Conservation (phyloP, 2,888 invertebrate genomes). For the Megastigmus dorsalis region DNA sequence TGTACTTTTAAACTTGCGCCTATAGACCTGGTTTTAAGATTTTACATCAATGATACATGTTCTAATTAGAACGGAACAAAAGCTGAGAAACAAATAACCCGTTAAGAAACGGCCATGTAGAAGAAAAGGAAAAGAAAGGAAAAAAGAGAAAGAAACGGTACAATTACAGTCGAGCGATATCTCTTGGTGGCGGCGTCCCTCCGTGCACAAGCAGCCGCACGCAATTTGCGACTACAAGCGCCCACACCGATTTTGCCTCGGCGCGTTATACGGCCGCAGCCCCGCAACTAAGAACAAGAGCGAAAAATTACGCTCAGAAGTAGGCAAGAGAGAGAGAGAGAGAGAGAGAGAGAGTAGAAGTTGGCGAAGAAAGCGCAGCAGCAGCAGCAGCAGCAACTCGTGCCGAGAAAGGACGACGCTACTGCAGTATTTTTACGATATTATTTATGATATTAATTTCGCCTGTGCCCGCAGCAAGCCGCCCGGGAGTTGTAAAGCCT, state of each 20-base stretch:
- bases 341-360: constrained; percentile 5
- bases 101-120: background rate
- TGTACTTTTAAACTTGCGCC: too few relatives aligned
- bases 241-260: constrained; percentile 20
- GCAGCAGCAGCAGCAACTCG: too few relatives aligned
- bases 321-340: background rate
- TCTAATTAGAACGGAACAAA: too few relatives aligned
- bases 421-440: constrained; percentile 70
- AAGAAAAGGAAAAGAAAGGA: background rate
- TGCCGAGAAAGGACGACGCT: constrained; percentile 40
- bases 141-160: too few relatives aligned
- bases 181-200: background rate
- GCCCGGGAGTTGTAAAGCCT: constrained; percentile 73
- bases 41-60: too few relatives aligned
- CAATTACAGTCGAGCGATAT: background rate
- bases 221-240: constrained; percentile 34
- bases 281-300: background rate
- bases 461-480: constrained; percentile 64
- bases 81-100: too few relatives aligned
- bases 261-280: too few relatives aligned
- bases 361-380: constrained; percentile 35
- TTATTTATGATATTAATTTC: constrained; percentile 75
- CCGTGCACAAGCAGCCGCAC: background rate
- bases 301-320: constrained; percentile 36
- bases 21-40: too few relatives aligned